These are phyloP conservation scores for Margarornis squamiger DNA, from an alignment of 2,797 vertebrate species.

Conservation along the genomic window DNA sequence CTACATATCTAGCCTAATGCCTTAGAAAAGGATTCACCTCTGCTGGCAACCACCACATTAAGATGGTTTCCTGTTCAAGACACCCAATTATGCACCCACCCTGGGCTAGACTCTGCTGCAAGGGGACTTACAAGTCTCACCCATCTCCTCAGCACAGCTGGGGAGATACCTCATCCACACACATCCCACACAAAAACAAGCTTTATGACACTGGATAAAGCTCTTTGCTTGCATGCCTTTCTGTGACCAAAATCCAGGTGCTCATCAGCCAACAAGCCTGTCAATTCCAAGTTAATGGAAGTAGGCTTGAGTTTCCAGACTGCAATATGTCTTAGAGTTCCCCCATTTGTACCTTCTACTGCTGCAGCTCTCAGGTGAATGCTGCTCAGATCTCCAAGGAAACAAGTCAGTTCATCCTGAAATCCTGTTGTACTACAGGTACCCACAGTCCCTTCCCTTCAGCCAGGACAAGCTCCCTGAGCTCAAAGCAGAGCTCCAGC, in stretches of 20 bases:
- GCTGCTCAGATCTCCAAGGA: neutral
- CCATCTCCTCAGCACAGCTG: neutral
- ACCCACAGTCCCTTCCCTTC: neutral
- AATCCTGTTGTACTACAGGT: neutral
- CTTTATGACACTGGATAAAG: neutral
- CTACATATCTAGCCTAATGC: neutral
- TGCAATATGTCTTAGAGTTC: fast-evolving
- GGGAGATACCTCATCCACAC: neutral
- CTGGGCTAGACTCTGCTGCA: neutral
- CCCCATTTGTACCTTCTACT: neutral
- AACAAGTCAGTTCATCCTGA: neutral
- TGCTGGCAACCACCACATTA: neutral
- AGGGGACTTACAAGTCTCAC: fast-evolving
- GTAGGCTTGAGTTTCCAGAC: neutral
- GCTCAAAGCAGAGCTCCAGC: neutral
- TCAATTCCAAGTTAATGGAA: neutral
- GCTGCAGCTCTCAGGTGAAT: neutral
- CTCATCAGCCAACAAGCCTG: neutral
- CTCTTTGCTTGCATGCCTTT: neutral
- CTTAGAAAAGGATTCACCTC: neutral
- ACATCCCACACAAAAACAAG: neutral
- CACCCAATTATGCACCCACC: neutral
- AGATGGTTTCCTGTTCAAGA: neutral
- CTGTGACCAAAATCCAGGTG: neutral
- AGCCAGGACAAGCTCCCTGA: neutral